Base-by-base conservation (phyloP, 2,797 vertebrate species). In the Silurus lanzhouensis region DNA sequence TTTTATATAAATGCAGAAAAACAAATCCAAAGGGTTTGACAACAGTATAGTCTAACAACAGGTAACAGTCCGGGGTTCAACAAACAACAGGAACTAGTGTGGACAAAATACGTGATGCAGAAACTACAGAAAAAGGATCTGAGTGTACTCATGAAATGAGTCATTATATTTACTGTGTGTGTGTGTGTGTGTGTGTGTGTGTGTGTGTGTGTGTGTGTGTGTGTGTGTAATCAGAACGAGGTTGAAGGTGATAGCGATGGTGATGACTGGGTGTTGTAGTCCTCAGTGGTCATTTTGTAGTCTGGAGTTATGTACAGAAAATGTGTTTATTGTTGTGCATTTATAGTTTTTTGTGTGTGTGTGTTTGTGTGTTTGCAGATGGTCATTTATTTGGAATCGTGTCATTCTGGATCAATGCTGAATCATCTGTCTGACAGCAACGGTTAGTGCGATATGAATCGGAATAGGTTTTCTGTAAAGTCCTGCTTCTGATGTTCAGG, bases 341-440 rank as follows among this genome's bases (percentile, higher is more conserved):
- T 9, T 44, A 5, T 52, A 12, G 2, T n/a, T 67, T 25, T 25
- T 12, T 67, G 64, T 63, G 58, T 61, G 58, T 17, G 14, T 67
- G 9, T n/a, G 48, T 52, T 1, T 52, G 48, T 52, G 48, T 14
- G 60, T 63, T 19, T 78, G 64, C 52, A 84, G 83, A 84, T 84
- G 83, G 83, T 84, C 22, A 84, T 84, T 79, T 84, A 79, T 84
- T 25, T 84, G 64, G 83, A 84, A 25, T n/a, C 74, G 13, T 84
- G 83, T 60, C n/a, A n/a, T 61, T 84, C 83, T 25, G 83, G 83
- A 48, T 84, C 83, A 2, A 84, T 84, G 83, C n/a, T 84, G 83
- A 38, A 83, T 58, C 76, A 79, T 10, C 75, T 84, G 22, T 44
- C 75, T 48, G 83, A 84, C 1, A 71, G 61, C 4, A 64, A 48